phyloP scores from a whole-genome alignment of 1,140 invertebrate genomes.

The Papilio glaucus region DNA sequence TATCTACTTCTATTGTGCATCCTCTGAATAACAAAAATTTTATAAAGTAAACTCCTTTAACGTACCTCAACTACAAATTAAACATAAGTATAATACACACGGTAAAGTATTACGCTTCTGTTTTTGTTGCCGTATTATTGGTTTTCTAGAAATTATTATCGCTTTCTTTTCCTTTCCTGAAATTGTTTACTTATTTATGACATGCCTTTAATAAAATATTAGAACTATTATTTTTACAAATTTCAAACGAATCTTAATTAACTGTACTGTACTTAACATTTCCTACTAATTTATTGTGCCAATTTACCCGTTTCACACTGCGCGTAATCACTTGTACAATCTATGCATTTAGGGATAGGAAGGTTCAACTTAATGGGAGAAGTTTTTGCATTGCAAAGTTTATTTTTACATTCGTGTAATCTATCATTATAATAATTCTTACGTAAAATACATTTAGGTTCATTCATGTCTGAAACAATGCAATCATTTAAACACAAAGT shows the following conservation, averaged over 20 bases:
- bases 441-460: conserved; percentile 1
- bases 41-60: neutral
- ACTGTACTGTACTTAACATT: neutral
- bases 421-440: neutral
- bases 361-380: conserved; percentile 8
- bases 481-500: neutral
- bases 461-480: neutral
- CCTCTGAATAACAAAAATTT: neutral
- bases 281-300: conserved; percentile 13
- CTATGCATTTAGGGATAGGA: conserved; percentile 16
- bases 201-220: neutral
- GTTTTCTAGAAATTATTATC: neutral
- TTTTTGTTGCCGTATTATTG: conserved; percentile 10
- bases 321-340: neutral
- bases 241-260: neutral
- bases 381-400: conserved; percentile 22
- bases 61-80: neutral
- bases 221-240: neutral
- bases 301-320: conserved; percentile 11
- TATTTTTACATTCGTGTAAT: neutral
- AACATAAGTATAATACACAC: conserved; percentile 11
- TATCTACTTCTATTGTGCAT: neutral
- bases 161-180: neutral
- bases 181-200: neutral
- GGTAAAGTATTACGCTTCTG: neutral